These are phyloP conservation scores for Blomia tropicalis DNA, from an alignment of 2,888 invertebrate genomes.

Conservation along the genomic window DNA sequence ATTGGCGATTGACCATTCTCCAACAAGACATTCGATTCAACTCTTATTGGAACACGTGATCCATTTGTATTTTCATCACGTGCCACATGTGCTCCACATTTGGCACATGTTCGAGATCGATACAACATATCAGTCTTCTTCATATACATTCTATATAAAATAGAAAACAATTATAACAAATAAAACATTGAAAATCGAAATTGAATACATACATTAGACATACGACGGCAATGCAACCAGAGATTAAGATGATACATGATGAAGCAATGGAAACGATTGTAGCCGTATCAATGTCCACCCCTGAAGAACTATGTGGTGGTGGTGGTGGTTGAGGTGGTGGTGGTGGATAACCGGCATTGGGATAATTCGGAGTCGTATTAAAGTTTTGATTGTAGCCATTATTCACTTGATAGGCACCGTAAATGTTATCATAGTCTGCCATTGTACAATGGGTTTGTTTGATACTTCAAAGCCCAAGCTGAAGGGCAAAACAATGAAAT, in stretches of 20 bases:
- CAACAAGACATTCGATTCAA: background rate
- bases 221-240: conserved; percentile 29
- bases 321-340: background rate
- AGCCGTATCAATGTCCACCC: conserved; percentile 27
- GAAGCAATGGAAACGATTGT: conserved; percentile 30
- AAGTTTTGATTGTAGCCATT: background rate
- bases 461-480: too few relatives aligned
- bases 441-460: background rate
- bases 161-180: background rate
- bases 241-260: conserved; percentile 29
- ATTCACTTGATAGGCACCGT: background rate
- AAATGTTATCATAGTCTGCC: conserved; percentile 11
- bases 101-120: conserved; percentile 17
- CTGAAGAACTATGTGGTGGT: background rate
- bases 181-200: background rate
- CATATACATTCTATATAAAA: conserved; percentile 15
- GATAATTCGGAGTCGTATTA: background rate
- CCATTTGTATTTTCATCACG: background rate
- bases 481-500: too few relatives aligned
- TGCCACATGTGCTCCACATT: conserved; percentile 16
- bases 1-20: background rate
- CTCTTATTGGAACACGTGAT: background rate
- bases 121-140: conserved; percentile 17
- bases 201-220: conserved; percentile 27
- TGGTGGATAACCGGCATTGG: background rate